A percentile compares a stretch with the other conserved stretches of the same genome.
Conservation (phyloP, 92 coral and sea anemone genomes). For the Paragorgia papillata region DNA sequence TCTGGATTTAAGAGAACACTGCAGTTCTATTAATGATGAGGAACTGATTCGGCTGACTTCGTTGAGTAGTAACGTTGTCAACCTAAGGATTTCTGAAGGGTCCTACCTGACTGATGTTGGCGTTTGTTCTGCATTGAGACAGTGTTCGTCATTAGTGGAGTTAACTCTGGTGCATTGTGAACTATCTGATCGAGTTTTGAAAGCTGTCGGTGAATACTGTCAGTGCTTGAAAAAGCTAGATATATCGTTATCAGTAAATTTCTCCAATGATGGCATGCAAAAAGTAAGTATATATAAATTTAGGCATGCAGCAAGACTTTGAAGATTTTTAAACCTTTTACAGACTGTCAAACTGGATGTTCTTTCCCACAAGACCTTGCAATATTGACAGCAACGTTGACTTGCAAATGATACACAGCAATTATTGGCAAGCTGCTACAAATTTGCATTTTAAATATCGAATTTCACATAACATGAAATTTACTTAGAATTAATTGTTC, state of each 20-base stretch:
- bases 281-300: slow-evolving; percentile 65
- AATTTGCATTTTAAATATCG: no score
- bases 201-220: slow-evolving; percentile 68
- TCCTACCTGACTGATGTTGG: slow-evolving; percentile 64
- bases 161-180: slow-evolving; percentile 61
- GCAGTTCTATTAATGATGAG: slow-evolving; percentile 64
- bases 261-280: slow-evolving; percentile 75
- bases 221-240: slow-evolving; percentile 57
- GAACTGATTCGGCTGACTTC: slow-evolving; percentile 64
- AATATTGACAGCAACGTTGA: no score
- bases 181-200: slow-evolving; percentile 65
- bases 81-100: slow-evolving; percentile 73
- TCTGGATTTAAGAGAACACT: slow-evolving; percentile 55
- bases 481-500: no score
- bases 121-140: slow-evolving; percentile 49
- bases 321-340: no score
- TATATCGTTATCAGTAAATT: slow-evolving; percentile 68
- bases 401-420: no score
- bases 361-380: no score
- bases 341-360: no score
- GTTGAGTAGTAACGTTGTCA: slow-evolving; percentile 51
- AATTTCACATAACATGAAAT: no score
- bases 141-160: slow-evolving; percentile 62
- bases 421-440: no score
- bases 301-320: no score